phyloP scores from a whole-genome alignment of 2,797 vertebrate species.

The Malacoraja senta region DNA sequence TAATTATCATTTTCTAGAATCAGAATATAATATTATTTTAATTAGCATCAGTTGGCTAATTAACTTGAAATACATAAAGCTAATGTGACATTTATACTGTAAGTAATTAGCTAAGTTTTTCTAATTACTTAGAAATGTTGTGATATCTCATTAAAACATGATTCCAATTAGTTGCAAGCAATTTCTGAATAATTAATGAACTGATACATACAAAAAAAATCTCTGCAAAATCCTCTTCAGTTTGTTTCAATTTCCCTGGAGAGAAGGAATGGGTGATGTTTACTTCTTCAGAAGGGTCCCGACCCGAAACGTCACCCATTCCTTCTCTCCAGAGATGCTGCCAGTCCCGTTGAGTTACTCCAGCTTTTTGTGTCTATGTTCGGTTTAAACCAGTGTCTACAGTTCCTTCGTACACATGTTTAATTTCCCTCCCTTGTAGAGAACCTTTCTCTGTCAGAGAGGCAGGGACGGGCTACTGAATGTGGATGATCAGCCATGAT shows the following conservation, averaged over 20 bases:
- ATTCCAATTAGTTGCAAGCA: constrained; percentile 23
- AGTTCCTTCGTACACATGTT: too few relatives aligned
- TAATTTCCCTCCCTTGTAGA: neutral
- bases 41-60: neutral
- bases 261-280: too few relatives aligned
- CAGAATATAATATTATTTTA: constrained; percentile 3
- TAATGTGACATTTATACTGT: neutral
- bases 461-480: too few relatives aligned
- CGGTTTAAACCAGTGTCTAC: too few relatives aligned
- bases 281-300: too few relatives aligned
- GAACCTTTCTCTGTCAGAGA: too few relatives aligned
- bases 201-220: neutral
- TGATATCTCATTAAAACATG: neutral
- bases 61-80: neutral
- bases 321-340: too few relatives aligned
- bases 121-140: neutral
- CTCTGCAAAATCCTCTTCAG: neutral
- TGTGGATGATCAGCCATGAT: too few relatives aligned
- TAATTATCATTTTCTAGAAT: neutral
- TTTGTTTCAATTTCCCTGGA: neutral
- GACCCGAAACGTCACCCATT: too few relatives aligned
- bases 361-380: too few relatives aligned
- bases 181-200: constrained; percentile 9
- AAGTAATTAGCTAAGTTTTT: constrained; percentile 21
- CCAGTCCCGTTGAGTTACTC: too few relatives aligned